phyloP scores from a whole-genome alignment of 1,140 invertebrate species.

The Drosophila kohkoa region DNA sequence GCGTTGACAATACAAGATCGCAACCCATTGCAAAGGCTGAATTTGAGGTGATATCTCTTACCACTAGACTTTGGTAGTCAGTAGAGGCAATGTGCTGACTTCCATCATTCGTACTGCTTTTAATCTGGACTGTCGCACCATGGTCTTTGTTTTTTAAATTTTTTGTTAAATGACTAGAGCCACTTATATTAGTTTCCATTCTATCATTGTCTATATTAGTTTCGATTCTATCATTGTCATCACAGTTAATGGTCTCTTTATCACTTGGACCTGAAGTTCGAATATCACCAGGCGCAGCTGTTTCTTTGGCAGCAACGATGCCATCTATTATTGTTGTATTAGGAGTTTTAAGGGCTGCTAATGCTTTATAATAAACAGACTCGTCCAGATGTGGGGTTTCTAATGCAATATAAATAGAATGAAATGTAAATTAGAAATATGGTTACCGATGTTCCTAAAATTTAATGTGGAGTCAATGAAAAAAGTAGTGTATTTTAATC shows the following conservation, averaged over 20 bases:
- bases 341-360: conserved; percentile 52
- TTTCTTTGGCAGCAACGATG: conserved; percentile 7
- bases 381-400: conserved; percentile 74
- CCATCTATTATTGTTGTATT: conserved; percentile 6
- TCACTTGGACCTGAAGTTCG: conserved; percentile 14
- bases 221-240: conserved; percentile 39
- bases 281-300: conserved; percentile 8
- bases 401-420: conserved; percentile 14
- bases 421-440: too few species aligned
- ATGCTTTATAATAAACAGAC: conserved; percentile 77
- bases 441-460: too few species aligned
- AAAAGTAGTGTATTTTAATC: too few species aligned
- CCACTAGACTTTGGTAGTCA: conserved; percentile 43
- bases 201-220: conserved; percentile 23
- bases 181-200: conserved; percentile 15
- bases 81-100: conserved; percentile 33
- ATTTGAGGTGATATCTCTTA: conserved; percentile 35
- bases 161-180: conserved; percentile 20
- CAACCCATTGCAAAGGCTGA: conserved; percentile 38
- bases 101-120: conserved; percentile 37
- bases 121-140: conserved; percentile 31
- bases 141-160: conserved; percentile 26
- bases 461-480: too few species aligned
- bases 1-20: conserved; percentile 33
- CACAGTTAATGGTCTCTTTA: conserved; percentile 49